Percentiles rank a stretch among this genome's conserved stretches.
phyloP scores from a whole-genome alignment of 2,888 invertebrate species.

The Lithophane semibrunnea region DNA sequence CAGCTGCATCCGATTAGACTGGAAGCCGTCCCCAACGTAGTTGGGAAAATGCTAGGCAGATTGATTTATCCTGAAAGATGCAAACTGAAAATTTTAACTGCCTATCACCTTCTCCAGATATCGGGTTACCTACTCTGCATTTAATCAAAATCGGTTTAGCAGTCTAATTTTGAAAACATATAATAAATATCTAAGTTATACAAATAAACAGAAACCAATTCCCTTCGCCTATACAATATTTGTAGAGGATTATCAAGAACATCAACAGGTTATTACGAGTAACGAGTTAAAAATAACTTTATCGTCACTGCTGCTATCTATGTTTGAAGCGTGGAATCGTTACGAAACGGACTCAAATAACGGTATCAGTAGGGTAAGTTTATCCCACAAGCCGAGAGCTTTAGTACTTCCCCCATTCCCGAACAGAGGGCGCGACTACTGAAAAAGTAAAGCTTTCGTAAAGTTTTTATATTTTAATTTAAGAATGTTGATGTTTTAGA shows the following conservation, averaged over 20 bases:
- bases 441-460: neutral
- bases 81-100: neutral
- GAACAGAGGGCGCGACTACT: slow-evolving; percentile 52
- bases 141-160: slow-evolving; percentile 25
- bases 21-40: neutral
- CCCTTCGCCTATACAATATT: slow-evolving; percentile 9
- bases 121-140: slow-evolving; percentile 5
- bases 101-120: neutral
- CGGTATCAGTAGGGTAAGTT: neutral
- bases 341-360: neutral
- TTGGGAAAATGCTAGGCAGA: neutral
- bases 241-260: slow-evolving; percentile 17
- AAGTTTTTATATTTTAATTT: neutral
- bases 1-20: neutral
- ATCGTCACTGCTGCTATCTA: slow-evolving; percentile 56
- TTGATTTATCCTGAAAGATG: neutral
- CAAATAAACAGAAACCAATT: slow-evolving; percentile 26
- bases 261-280: slow-evolving; percentile 8
- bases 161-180: neutral
- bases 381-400: slow-evolving; percentile 46
- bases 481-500: slow-evolving; percentile 1
- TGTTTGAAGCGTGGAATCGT: slow-evolving; percentile 25
- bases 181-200: neutral
- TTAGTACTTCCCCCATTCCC: slow-evolving; percentile 27
- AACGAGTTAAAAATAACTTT: slow-evolving; percentile 31